phyloP scores from a whole-genome alignment of 2,888 invertebrate genomes.

The Amphipoea lucens region DNA sequence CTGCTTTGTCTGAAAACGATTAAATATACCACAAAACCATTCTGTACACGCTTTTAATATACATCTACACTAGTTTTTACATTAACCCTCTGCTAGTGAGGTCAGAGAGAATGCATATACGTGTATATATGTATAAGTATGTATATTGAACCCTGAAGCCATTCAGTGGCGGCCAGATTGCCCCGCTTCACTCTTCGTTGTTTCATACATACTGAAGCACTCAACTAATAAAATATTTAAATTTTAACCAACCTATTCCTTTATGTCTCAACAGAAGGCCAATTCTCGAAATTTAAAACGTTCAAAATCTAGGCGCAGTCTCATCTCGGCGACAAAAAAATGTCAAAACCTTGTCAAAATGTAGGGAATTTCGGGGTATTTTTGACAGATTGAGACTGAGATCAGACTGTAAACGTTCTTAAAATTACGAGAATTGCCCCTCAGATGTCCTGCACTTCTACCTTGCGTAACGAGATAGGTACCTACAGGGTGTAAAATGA shows the following conservation, averaged over 20 bases:
- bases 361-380: no score
- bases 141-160: conserved; percentile 59
- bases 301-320: no score
- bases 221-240: conserved; percentile 64
- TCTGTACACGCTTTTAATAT: conserved; percentile 5
- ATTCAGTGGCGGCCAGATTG: conserved; percentile 63
- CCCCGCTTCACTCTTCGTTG: conserved; percentile 57
- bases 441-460: conserved; percentile 25
- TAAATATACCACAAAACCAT: not conserved
- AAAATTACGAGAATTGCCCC: no score
- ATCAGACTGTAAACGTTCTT: no score
- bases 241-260: conserved; percentile 50
- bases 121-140: conserved; percentile 24
- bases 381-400: no score
- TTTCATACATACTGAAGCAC: conserved; percentile 63
- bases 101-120: conserved; percentile 43
- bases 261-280: conserved; percentile 28
- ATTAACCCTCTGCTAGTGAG: conserved; percentile 47
- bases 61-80: conserved; percentile 3
- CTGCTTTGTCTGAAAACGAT: not conserved
- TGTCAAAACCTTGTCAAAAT: no score
- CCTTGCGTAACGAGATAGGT: conserved; percentile 1
- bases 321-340: no score
- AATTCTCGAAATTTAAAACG: no score
- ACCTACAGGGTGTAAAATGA: conserved; percentile 23